Evolutionary conservation across 2,797 vertebrate genomes (phyloP).

Genomic region (Bradypodion pumilum): DNA sequence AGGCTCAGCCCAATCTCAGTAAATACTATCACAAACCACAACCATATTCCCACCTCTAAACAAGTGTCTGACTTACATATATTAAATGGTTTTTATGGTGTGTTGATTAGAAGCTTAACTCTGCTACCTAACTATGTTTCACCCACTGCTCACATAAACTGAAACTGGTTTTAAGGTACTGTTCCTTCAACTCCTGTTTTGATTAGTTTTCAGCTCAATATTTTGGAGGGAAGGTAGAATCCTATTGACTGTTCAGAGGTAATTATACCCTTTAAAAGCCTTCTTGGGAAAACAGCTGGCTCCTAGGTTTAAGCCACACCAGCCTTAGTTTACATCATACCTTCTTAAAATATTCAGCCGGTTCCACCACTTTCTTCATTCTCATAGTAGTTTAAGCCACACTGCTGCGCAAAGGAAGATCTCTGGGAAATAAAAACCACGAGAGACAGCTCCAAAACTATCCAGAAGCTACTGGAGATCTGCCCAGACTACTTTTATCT

Average conservation of each 20-base stretch:
- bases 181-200: background rate
- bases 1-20: background rate
- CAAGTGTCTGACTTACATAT: background rate
- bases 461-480: background rate
- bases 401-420: background rate
- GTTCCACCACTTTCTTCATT: constrained; percentile 36
- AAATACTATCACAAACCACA: background rate
- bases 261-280: background rate
- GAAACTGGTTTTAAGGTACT: background rate
- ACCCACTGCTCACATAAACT: background rate
- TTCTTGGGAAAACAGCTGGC: background rate
- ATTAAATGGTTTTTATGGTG: background rate
- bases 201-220: background rate
- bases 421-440: background rate
- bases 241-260: background rate
- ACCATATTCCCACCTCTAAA: background rate
- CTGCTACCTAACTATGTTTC: background rate
- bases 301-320: background rate
- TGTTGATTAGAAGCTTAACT: background rate
- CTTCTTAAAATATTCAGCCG: constrained; percentile 51
- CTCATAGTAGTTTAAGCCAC: constrained; percentile 5
- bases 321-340: constrained; percentile 30
- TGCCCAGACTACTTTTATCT: background rate
- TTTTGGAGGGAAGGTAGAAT: background rate
- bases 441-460: background rate